phyloP scores from a whole-genome alignment of 2,888 invertebrate species.

The Drosophila engyochracea region DNA sequence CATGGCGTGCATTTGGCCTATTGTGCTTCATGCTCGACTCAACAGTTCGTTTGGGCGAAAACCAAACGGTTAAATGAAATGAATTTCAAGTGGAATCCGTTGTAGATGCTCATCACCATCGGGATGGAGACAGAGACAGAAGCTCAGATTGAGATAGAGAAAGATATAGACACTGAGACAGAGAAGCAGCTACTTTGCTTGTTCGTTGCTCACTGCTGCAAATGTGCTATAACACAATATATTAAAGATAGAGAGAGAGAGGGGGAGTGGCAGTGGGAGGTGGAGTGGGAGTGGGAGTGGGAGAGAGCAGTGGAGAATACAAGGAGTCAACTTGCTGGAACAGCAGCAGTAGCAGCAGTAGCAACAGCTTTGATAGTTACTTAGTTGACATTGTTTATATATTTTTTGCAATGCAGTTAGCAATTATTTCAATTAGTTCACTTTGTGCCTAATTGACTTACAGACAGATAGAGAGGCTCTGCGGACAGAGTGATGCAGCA shows the following conservation, averaged over 20 bases:
- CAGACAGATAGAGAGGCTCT: not conserved
- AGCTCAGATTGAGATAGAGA: not conserved
- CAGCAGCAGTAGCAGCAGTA: not conserved
- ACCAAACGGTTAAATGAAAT: conserved; percentile 66
- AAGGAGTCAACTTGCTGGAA: conserved; percentile 1
- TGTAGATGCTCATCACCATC: not conserved
- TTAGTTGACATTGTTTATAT: conserved; percentile 51
- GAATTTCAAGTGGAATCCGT: conserved; percentile 41
- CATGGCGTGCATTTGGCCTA: conserved; percentile 35
- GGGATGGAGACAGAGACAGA: not conserved
- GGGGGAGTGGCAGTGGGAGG: not conserved
- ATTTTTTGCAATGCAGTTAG: conserved; percentile 57
- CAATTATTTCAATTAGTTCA: conserved; percentile 70
- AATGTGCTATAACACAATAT: conserved; percentile 42
- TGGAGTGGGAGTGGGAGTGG: too few relatives aligned
- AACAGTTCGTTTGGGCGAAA: conserved; percentile 29
- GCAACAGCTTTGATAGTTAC: conserved; percentile 13
- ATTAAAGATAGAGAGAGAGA: not conserved
- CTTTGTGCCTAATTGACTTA: conserved; percentile 61
- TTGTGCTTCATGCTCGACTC: conserved; percentile 20
- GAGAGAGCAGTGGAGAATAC: not conserved
- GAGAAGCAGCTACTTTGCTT: conserved; percentile 23
- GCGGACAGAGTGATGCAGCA: not conserved
- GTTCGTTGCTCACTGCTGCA: conserved; percentile 14
- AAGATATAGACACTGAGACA: not conserved